Conservation (phyloP, 2,888 invertebrate species). For the Empis stercorea region DNA sequence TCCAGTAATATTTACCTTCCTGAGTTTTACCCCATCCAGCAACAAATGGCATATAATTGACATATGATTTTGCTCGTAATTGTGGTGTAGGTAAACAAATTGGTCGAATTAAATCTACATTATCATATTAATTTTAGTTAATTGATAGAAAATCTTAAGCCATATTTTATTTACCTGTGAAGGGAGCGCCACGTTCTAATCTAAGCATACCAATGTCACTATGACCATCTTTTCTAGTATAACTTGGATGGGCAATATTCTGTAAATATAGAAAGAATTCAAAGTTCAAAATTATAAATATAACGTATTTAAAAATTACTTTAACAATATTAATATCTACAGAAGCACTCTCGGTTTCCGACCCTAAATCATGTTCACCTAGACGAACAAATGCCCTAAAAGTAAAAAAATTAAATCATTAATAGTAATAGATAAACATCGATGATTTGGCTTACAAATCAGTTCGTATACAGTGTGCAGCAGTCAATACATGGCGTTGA, state of each 20-base stretch:
- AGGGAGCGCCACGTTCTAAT: slow-evolving; percentile 43
- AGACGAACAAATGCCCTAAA: slow-evolving; percentile 41
- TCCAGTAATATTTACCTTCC: slow-evolving; percentile 21
- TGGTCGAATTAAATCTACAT: slow-evolving; percentile 49
- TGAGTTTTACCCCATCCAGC: slow-evolving; percentile 46
- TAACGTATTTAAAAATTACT: slow-evolving; percentile 19
- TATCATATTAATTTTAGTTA: no score
- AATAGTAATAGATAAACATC: not conserved
- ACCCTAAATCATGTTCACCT: slow-evolving; percentile 62
- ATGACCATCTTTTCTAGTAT: slow-evolving; percentile 37
- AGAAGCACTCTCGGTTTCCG: slow-evolving; percentile 42
- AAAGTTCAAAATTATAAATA: not conserved
- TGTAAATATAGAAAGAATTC: slow-evolving; percentile 16
- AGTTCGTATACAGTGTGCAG: slow-evolving; percentile 28
- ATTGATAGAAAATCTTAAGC: no score
- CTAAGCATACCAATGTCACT: slow-evolving; percentile 71
- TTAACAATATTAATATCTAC: slow-evolving; percentile 46
- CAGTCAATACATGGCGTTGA: slow-evolving; percentile 55
- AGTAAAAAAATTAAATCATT: not conserved
- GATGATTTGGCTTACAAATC: slow-evolving; percentile 24
- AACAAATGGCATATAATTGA: slow-evolving; percentile 49
- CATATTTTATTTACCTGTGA: slow-evolving; percentile 40
- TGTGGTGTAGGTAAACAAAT: slow-evolving; percentile 59
- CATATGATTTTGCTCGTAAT: slow-evolving; percentile 42
- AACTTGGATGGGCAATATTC: slow-evolving; percentile 23